Evolutionary conservation across 2,888 invertebrate species (phyloP), one percentile per base, ranked within the genome.

Genomic region (Metalampra italica): DNA sequence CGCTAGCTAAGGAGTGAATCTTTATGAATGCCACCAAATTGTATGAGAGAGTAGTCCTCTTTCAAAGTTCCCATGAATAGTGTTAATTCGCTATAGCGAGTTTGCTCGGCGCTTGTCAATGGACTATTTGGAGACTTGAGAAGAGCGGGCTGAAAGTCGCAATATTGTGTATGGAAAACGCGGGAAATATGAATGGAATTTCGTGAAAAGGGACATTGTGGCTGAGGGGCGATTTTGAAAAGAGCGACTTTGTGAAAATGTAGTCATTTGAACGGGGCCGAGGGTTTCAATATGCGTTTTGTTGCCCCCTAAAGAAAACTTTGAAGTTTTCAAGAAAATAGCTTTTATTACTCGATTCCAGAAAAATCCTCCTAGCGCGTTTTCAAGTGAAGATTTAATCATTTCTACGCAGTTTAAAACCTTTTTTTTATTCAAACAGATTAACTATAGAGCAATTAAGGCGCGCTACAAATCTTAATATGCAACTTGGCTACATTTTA

Each of bases 21-120:
- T 89, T 86, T 88, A 81, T 88, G 88, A 89, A 88, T 89, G 83
- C 88, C 80, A 84, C 87, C 85, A 89, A 88, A 89, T 89, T 89
- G 88, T 89, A 88, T 87, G 87, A 85, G 84, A 83, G 85, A 84
- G 85, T 81, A 85, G 86, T 87, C 85, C 83, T 87, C 87, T 88
- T 89, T 87, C 78, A 88, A 85, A 85, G 86, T 77, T 88, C 80
- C 78, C 72, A 75, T 89, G 89, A 89, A 89, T 89, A 88, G 88
- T 88, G 88, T 87, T 87, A 87, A 87, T 82, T 88, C 87, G 87
- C 84, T 87, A 86, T 89, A 85, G 87, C 85, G 86, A 88, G 86
- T 87, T 87, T 81, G 85, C 82, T 76, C 78, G 74, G 74, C 71
- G 79, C 82, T 85, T 80, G 84, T 89, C 88, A 88, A 87, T 88